Percentiles rank a stretch among this genome's conserved stretches.
phyloP scores from a whole-genome alignment of 1,140 invertebrate species.

The Drusus annulatus region DNA sequence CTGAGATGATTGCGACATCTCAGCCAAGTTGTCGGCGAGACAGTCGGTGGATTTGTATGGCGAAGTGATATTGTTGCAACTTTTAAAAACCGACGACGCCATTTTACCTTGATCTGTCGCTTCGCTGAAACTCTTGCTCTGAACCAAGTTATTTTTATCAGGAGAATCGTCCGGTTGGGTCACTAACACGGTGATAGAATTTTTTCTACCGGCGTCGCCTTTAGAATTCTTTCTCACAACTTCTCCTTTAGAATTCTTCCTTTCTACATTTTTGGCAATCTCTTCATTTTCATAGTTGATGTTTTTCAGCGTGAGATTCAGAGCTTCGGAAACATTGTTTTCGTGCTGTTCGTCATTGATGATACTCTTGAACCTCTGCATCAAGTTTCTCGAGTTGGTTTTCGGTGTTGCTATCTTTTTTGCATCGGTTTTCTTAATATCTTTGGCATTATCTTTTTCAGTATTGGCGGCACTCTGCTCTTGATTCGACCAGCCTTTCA shows the following conservation, averaged over 20 bases:
- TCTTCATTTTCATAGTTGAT: conserved; percentile 1
- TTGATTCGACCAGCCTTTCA: conserved; percentile 59
- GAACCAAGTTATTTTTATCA: conserved; percentile 28
- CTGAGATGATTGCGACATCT: conserved; percentile 51
- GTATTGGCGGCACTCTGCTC: conserved; percentile 25
- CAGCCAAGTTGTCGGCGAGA: conserved; percentile 63
- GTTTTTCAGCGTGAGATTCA: conserved; percentile 11
- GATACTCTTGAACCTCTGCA: conserved; percentile 73
- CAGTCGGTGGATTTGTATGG: conserved; percentile 61
- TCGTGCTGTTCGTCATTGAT: conserved; percentile 68
- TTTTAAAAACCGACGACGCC: conserved; percentile 65
- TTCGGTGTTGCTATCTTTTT: conserved; percentile 67
- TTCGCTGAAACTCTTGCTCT: conserved; percentile 68
- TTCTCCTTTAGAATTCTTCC: conserved; percentile 28
- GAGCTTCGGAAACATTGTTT: conserved; percentile 4
- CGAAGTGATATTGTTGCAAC: conserved; percentile 67
- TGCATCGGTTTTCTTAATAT: conserved; percentile 61
- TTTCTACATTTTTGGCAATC: conserved; percentile 16
- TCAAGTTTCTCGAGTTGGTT: conserved; percentile 70
- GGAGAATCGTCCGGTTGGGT: conserved; percentile 40
- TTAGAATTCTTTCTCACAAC: conserved; percentile 29
- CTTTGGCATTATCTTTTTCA: conserved; percentile 37
- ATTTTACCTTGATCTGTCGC: conserved; percentile 59
- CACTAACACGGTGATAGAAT: conserved; percentile 40
- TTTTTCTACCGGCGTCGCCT: neutral